Base-by-base conservation (phyloP, 1,140 invertebrate species). In the Aphidius ervi region DNA sequence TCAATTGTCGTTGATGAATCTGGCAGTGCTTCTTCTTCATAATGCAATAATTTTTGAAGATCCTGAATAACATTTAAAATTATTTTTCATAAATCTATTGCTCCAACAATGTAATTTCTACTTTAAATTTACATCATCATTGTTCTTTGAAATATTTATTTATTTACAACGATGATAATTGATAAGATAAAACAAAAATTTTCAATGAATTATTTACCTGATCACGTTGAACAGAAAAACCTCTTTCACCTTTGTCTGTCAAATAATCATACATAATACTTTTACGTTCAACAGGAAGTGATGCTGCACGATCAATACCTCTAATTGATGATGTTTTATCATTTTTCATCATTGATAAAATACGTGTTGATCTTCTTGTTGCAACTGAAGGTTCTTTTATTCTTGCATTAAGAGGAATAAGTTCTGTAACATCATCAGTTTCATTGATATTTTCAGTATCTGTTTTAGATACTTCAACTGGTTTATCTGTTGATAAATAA, bases 151-250 rank as follows among this genome's bases (percentile, higher is more conserved):
- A 16, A 16, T 16, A 16, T 0, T 16, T 16, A 16, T 16, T 16
- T 16, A 16, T 16, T 16, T 16, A 31, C 23, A 31, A 31, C 4
- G 23, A 31, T 31, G 16, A 16, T 31, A 31, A 3, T 31, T 31
- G 1, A 3, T 0, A 31, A 31, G 1, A 31, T 31, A 31, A 31
- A 31, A 52, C 6, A 0, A 52, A 37, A 52, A 52, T 43, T 45
- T 47, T 41, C 5, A 50, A 9, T 10, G 48, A 61, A 58, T 20
- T 23, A 23, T 48, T 62, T 67, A 74, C 73, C 45, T 70, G 71
- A 50, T 78, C 75, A 65, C 66, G 66, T 46, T 77, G 74, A 53
- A 79, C 63, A 1, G 78, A 80, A 8, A 69, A 68, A 31, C 77
- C 74, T 59, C 77, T 66, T 56, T 74, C 76, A 45, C 71, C 76